Evolutionary conservation across 2,113 vertebrate genomes (phyloP), one percentile per base, ranked within the genome.

Genomic region (Sprattus sprattus): DNA sequence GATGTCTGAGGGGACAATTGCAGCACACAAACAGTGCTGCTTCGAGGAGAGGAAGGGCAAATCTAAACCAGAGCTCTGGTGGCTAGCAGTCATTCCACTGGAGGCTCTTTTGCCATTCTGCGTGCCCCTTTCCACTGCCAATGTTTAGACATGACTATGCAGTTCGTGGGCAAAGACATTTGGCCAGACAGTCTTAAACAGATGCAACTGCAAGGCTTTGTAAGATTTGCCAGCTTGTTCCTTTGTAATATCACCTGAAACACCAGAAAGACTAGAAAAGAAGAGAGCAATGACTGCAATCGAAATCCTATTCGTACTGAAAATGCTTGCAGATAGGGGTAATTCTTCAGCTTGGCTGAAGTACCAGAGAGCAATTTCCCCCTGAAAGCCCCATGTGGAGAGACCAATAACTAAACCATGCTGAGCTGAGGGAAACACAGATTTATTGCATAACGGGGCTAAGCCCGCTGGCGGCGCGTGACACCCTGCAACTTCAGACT

Each of bases 11-110:
- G 28, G 28, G 28, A 78, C 32, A 32, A 11, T 32, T 11, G 67
- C 22, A 22, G 8, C 57, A 22, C 57, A 16, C 9, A 32, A 75
- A 75, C 28, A 78, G 71, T 6, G 28, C 32, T 3, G 10, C 28
- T 0, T 28, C 10, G 4, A 44, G 15, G 28, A 78, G 28, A 60
- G 83, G 80, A 78, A 88, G 71, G 82, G 89, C 85, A 92, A 90
- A 93, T 90, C 88, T 81, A 90, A 93, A 91, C 87, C 93, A 94
- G 91, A 92, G 82, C 89, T 83, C 83, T n/a, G 25, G 46, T 82
- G 45, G 11, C 44, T 20, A 84, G 32, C 85, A 84, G 47, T 64
- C 82, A 83, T 81, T 82, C 64, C 54, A 81, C 64, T 18, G 71
- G 60, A 81, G 85, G 60, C 80, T 44, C 0, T 25, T 64, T 78